Percentiles rank a stretch among this genome's conserved stretches.
Evolutionary conservation across 2,888 invertebrate genomes (phyloP).

Genomic region (Andrena fulva): DNA sequence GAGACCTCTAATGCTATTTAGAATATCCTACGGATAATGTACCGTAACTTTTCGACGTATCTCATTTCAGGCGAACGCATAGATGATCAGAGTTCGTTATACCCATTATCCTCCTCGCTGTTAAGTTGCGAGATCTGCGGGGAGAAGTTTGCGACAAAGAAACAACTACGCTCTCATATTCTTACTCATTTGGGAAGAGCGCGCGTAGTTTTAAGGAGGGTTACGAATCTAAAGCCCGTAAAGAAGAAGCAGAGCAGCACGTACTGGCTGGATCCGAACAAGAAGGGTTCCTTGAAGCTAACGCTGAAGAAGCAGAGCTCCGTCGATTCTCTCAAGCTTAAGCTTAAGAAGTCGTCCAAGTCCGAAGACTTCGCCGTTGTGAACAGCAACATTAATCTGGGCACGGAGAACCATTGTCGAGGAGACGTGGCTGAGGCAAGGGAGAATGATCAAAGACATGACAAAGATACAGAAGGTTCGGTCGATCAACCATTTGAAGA

Average conservation of each 20-base stretch:
- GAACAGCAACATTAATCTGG: conserved; percentile 73
- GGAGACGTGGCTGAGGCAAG: conserved; percentile 78
- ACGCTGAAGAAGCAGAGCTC: conserved; percentile 79
- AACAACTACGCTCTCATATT: conserved; percentile 78
- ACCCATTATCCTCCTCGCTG: conserved; percentile 27
- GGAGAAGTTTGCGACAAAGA: conserved; percentile 77
- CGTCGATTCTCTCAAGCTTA: conserved; percentile 78
- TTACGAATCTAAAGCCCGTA: conserved; percentile 73
- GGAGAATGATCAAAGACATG: conserved; percentile 79
- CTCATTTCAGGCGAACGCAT: conserved; percentile 73
- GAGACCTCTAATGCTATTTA: not conserved
- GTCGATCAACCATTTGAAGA: conserved; percentile 78
- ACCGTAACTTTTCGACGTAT: conserved; percentile 11
- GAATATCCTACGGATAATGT: not conserved
- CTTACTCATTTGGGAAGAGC: conserved; percentile 79
- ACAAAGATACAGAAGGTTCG: conserved; percentile 75
- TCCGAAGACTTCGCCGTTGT: conserved; percentile 81
- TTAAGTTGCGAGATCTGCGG: conserved; percentile 81
- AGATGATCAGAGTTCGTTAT: conserved; percentile 61
- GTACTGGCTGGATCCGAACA: conserved; percentile 80
- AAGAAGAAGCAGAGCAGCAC: conserved; percentile 74
- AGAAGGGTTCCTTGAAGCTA: conserved; percentile 79
- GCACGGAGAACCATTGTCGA: conserved; percentile 60
- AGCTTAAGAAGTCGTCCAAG: conserved; percentile 79
- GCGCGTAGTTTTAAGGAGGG: conserved; percentile 79